A percentile compares a stretch with the other conserved stretches of the same genome.
Conservation (phyloP, 92 coral and sea anemone species). For the Paramuricea clavata region DNA sequence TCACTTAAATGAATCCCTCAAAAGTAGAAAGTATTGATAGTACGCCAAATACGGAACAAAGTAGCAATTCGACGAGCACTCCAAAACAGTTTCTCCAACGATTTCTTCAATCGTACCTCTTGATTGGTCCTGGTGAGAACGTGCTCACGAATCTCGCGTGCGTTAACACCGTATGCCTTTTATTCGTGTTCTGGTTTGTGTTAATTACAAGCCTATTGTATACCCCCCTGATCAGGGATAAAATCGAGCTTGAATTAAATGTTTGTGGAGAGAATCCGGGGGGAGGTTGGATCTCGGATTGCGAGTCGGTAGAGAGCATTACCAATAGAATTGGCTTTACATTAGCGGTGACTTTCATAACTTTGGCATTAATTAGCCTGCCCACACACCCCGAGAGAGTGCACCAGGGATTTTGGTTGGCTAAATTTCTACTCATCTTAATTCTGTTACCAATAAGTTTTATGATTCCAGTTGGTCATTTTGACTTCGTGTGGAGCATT, state of each 20-base stretch:
- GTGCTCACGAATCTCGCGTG: neutral
- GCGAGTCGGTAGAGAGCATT: conserved; percentile 21
- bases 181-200: conserved; percentile 29
- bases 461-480: conserved; percentile 62
- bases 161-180: conserved; percentile 16
- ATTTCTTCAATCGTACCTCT: neutral
- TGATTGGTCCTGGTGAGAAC: neutral
- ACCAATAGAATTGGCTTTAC: conserved; percentile 20
- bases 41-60: neutral
- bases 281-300: neutral
- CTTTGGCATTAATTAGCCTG: neutral
- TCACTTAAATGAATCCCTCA: neutral
- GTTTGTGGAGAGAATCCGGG: neutral
- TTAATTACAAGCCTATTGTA: conserved; percentile 9
- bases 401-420: conserved; percentile 90
- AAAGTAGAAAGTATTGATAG: neutral
- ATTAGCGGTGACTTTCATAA: neutral
- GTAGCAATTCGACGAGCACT: neutral
- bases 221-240: neutral
- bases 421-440: conserved; percentile 63
- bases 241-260: neutral
- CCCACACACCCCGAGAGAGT: conserved; percentile 49
- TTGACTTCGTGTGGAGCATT: conserved; percentile 78
- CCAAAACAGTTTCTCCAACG: neutral
- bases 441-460: conserved; percentile 57